Evolutionary conservation across 2,113 vertebrate genomes (phyloP).

Genomic region (Tretioscincus oriximinensis): DNA sequence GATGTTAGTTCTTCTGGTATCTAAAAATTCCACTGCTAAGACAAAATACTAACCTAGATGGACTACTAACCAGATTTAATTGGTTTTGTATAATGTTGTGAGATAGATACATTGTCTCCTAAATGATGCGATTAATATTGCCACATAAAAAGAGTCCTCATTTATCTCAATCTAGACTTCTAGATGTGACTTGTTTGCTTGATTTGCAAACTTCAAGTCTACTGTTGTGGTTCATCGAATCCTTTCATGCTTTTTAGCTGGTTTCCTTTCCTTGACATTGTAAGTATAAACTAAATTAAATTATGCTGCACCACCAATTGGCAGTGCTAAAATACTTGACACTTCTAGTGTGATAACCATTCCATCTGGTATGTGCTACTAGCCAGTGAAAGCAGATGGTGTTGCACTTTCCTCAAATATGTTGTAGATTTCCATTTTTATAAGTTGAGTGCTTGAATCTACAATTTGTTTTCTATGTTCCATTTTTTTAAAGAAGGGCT

Average conservation of each 20-base stretch:
- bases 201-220: neutral
- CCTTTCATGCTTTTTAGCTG: constrained; percentile 49
- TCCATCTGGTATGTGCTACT: constrained; percentile 66
- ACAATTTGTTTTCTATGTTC: constrained; percentile 50
- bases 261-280: constrained; percentile 20
- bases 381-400: constrained; percentile 79
- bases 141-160: neutral
- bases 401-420: constrained; percentile 81
- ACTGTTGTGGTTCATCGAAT: neutral
- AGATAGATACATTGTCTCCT: neutral
- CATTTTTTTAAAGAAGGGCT: neutral
- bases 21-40: neutral
- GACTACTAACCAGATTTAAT: neutral
- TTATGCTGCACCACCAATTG: constrained; percentile 63
- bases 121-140: neutral
- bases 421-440: constrained; percentile 71
- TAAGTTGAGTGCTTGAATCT: constrained; percentile 43
- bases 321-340: constrained; percentile 67
- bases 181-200: neutral
- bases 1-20: neutral
- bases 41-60: neutral
- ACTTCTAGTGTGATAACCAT: constrained; percentile 73
- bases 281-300: constrained; percentile 48
- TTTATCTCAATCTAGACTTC: neutral
- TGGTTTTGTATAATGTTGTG: neutral